Evolutionary conservation across 1,140 invertebrate genomes (phyloP).

Genomic region (Wasmannia auropunctata): DNA sequence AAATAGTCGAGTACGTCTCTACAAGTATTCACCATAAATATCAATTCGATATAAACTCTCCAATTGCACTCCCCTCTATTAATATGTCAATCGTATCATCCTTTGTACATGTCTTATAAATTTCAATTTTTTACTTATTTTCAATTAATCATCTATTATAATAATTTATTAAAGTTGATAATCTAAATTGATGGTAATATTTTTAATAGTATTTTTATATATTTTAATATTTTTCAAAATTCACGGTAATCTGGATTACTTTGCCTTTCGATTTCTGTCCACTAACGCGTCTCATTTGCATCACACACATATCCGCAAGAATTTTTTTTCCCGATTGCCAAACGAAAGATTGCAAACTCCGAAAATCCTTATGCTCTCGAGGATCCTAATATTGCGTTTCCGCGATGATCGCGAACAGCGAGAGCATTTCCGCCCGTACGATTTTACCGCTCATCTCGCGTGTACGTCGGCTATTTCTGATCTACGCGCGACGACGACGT

Average conservation of each 20-base stretch:
- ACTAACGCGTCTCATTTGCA: neutral
- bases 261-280: neutral
- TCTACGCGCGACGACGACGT: constrained; percentile 5
- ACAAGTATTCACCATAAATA: constrained; percentile 18
- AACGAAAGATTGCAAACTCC: too few species aligned
- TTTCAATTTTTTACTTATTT: too few species aligned
- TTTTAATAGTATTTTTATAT: neutral
- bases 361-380: neutral
- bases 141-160: constrained; percentile 12
- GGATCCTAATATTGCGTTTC: neutral
- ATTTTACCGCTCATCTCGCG: constrained; percentile 14
- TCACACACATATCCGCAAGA: neutral
- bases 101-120: neutral
- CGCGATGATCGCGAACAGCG: neutral
- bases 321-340: neutral
- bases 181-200: neutral
- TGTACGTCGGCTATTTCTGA: constrained; percentile 43
- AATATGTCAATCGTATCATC: neutral
- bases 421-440: constrained; percentile 6
- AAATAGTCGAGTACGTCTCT: constrained; percentile 39
- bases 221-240: neutral
- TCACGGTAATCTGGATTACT: neutral
- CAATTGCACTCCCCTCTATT: neutral
- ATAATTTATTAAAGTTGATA: neutral
- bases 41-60: neutral